Base-by-base conservation (phyloP, 1,140 invertebrate genomes). In the Drosophila sucinea region DNA sequence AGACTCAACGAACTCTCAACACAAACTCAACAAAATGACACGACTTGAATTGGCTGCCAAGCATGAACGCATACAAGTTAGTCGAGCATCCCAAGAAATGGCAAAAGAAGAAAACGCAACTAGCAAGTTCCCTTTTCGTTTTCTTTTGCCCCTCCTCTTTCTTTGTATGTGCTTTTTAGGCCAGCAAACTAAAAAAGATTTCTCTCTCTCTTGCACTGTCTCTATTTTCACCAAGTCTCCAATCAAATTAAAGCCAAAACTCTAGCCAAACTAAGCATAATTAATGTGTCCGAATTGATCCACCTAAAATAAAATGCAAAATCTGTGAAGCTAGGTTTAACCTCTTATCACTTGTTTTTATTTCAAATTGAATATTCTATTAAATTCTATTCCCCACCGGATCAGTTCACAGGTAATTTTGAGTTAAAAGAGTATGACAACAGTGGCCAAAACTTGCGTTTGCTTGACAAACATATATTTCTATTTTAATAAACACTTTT, bases 11-110 rank as follows among this genome's bases (percentile, higher is more conserved):
- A 87, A 87, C 79, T 87, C 83, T 87, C 83, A 87, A 86, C 82
- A 87, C 75, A 87, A 86, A 86, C 82, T 87, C 82, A 86, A 87
- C 75, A 82, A 86, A 86, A 77, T 86, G 82, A 86, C 82, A 86
- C 82, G 82, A 86, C 82, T 86, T 86, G 82, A 86, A 87, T 86
- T 87, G 82, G 82, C 82, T 86, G 83, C 83, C 83, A 86, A 86
- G 83, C 82, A 81, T 86, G 79, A 86, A 86, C 83, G 82, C 83
- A 85, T 85, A 85, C 82, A 85, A 81, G 70, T 73, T 72, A 76
- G 81, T 71, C 70, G 82, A 86, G 65, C 74, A 76, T 38, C 30
- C 63, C 67, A 79, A 82, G 79, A 82, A 72, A 66, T 33, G 72
- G 67, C 41, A 67, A 71, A 74, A 65, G 58, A 51, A 54, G 44